These are phyloP conservation scores for Crocidura indochinensis DNA, from an alignment of 2,797 vertebrate genomes.

Conservation along the genomic window DNA sequence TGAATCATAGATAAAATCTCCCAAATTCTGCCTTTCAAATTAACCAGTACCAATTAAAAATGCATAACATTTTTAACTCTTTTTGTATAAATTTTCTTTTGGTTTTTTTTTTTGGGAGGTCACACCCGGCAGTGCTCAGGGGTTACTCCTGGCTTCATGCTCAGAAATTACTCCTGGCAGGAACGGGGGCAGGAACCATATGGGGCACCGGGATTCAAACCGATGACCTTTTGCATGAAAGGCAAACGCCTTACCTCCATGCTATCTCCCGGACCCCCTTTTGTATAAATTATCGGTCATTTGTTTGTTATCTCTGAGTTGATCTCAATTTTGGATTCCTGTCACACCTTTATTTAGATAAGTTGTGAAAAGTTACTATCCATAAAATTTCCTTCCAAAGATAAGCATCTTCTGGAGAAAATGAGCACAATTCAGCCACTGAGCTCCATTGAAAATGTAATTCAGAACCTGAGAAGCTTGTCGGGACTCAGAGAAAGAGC, in stretches of 20 bases:
- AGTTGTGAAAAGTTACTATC: slow-evolving; percentile 46
- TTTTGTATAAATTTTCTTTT: no score
- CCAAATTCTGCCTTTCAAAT: not conserved
- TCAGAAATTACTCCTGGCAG: no score
- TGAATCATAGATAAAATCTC: not conserved
- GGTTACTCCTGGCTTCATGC: no score
- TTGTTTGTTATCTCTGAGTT: not conserved
- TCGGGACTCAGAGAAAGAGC: no score
- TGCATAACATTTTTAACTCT: not conserved
- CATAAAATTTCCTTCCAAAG: slow-evolving; percentile 61
- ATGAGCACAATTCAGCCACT: slow-evolving; percentile 10
- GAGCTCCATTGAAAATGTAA: slow-evolving; percentile 46
- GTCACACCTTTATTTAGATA: slow-evolving; percentile 44
- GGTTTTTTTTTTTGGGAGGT: no score
- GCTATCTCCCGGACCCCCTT: no score
- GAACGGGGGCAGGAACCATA: no score
- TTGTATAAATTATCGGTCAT: slow-evolving; percentile 53
- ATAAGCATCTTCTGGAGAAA: slow-evolving; percentile 19
- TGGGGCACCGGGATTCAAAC: no score
- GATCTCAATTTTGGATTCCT: not conserved
- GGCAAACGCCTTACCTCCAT: no score
- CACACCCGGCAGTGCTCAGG: no score
- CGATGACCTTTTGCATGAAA: no score
- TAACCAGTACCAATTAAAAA: slow-evolving; percentile 34
- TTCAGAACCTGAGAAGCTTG: not conserved